Conservation (phyloP, 2,888 invertebrate genomes). For the Nomada fabriciana region DNA sequence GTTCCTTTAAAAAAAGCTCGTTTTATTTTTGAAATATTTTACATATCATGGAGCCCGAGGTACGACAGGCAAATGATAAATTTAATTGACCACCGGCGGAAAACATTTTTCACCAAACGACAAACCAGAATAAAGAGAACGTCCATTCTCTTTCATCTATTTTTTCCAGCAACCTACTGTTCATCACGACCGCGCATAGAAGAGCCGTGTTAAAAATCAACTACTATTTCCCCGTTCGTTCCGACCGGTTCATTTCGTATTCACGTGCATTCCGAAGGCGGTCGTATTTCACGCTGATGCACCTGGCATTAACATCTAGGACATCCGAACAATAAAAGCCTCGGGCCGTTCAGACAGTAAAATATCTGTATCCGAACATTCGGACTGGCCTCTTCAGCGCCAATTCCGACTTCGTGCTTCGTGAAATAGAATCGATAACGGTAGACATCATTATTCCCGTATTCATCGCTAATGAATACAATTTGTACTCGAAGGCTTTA, state of each 20-base stretch:
- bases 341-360: conserved; percentile 53
- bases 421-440: conserved; percentile 37
- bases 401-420: conserved; percentile 12
- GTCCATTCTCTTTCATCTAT: neutral
- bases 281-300: conserved; percentile 58
- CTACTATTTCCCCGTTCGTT: conserved; percentile 16
- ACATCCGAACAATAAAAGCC: conserved; percentile 58
- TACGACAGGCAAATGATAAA: no score
- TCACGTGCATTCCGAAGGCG: conserved; percentile 4
- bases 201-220: neutral
- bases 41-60: no score
- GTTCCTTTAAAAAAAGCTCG: no score
- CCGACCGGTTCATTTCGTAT: conserved; percentile 27
- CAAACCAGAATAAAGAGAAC: neutral
- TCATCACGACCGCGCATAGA: neutral
- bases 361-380: conserved; percentile 54
- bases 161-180: neutral
- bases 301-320: conserved; percentile 61
- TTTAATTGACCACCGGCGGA: no score
- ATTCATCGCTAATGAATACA: conserved; percentile 30
- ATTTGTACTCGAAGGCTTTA: conserved; percentile 21
- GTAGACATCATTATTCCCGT: neutral
- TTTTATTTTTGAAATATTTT: no score
- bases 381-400: conserved; percentile 24
- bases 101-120: no score